Base-by-base conservation (phyloP, 2,888 invertebrate genomes). In the Iselma pallidipennis region DNA sequence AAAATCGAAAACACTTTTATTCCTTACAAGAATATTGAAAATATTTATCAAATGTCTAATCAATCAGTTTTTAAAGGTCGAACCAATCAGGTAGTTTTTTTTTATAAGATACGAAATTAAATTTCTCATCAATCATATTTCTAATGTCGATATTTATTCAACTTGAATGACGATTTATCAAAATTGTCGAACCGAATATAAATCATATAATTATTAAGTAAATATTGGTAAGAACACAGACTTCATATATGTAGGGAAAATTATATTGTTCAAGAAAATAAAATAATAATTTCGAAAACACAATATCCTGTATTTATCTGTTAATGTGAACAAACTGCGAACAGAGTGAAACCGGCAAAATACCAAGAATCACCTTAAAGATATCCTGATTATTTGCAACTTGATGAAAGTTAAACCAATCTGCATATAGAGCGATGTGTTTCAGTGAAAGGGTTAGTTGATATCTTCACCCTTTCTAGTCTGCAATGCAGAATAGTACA, bases 401-500 rank as follows among this genome's bases (percentile, higher is more conserved):
- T 37, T 16, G 1, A 37, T 37, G 37, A 37, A 50, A 61, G 54
- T 57, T 61, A 61, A 37, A 61, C 61, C 54, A 61, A 61, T 61
- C 54, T 61, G 55, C 61, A 61, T 61, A 61, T 53, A 61, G 16
- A 37, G 9, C 37, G 37, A 37, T 7, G 7, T 16, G 37, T 37
- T 37, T 2, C 9, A 19, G 37, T 37, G 7, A 16, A 37, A 37
- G 37, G 37, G 37, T 37, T 29, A 29, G 29, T 29, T 33, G 31
- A 14, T 33, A 33, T 33, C 31, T 33, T 33, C 31, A 33, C 31
- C 52, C 56, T 45, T 26, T 49, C 61, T 61, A 53, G 61, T 61
- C 61, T 61, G 61, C 61, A 61, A 37, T 61, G 57, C 61, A 61
- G 61, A 61, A 57, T 26, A 54, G 57, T 51, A 51, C 10, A 50